A percentile compares a stretch with the other conserved stretches of the same genome.
Evolutionary conservation across 1,140 invertebrate species (phyloP).

Genomic region (Cotesia typhae): DNA sequence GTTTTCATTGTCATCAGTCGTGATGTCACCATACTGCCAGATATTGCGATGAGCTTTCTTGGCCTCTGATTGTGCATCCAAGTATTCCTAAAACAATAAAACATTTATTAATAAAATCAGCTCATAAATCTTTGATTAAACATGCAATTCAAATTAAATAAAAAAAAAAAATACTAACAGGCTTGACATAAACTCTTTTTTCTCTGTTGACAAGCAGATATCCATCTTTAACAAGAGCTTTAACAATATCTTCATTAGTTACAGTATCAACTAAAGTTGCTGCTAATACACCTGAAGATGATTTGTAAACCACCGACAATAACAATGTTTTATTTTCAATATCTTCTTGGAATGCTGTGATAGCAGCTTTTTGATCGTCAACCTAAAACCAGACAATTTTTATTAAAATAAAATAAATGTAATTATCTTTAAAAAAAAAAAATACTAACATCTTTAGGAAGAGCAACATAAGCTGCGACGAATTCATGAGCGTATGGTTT

Average conservation of each 20-base stretch:
- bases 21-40: slow-evolving; percentile 97
- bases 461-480: slow-evolving; percentile 80
- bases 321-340: slow-evolving; percentile 74
- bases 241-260: slow-evolving; percentile 83
- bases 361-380: slow-evolving; percentile 80
- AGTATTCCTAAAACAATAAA: slow-evolving; percentile 72
- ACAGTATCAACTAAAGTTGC: slow-evolving; percentile 78
- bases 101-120: neutral
- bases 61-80: slow-evolving; percentile 84
- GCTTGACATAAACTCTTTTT: slow-evolving; percentile 82
- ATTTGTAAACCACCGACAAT: slow-evolving; percentile 78
- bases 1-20: slow-evolving; percentile 92
- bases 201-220: slow-evolving; percentile 79
- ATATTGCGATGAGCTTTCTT: slow-evolving; percentile 85
- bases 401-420: slow-evolving; percentile 9
- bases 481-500: slow-evolving; percentile 89
- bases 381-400: slow-evolving; percentile 61
- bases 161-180: slow-evolving; percentile 65
- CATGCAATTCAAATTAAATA: neutral
- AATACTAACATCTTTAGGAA: slow-evolving; percentile 81
- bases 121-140: too few relatives aligned
- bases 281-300: slow-evolving; percentile 71
- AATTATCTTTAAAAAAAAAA: slow-evolving; percentile 4
- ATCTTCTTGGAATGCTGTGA: slow-evolving; percentile 76
- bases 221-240: slow-evolving; percentile 86